Base-by-base conservation (phyloP, 2,888 invertebrate species). In the Herminia tarsipennalis region DNA sequence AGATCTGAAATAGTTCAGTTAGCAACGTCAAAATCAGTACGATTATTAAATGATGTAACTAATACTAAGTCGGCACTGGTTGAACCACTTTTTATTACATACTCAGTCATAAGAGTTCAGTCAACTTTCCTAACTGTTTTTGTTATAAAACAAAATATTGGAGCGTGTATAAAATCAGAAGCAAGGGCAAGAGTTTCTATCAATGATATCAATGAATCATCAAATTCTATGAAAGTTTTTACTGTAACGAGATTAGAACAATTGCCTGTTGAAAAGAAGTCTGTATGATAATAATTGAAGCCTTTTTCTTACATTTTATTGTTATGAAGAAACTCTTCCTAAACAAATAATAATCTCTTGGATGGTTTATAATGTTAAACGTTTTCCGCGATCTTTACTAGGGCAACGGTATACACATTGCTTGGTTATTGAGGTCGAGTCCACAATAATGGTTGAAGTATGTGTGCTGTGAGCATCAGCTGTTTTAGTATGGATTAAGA, bases 91-190 rank as follows among this genome's bases (percentile, higher is more conserved):
- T 51, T 58, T 45, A 27, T 36, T 18, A 35, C 37, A 25, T 12
- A 45, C 32, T 12, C 16, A 22, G 9, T 14, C 32, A 10, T 30
- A 25, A 33, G 10, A 18, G 63, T 47, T 62, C 63, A 57, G 10
- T 51, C 43, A 66, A 66, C 66, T 57, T 36, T 4, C 17, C 24
- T 17, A 24, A 33, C n/a, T 44, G 35, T 41, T 33, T 42, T 35
- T 41, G n/a, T 13, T 25, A 22, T 38, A 33, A 25, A 41, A 27
- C 43, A 27, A 24, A 32, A 36, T 36, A 45, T 38, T 22, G 24
- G 16, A 37, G 35, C 47, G 48, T 45, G 35, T 9, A 16, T 34
- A 8, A 27, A 35, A 10, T 25, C 17, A 29, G 3, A 10, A 9
- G 14, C 16, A 22, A 38, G 22, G 25, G 17, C 17, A 35, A 13